phyloP scores from a whole-genome alignment of 1,140 invertebrate genomes.

The Sminthurinus signatus region DNA sequence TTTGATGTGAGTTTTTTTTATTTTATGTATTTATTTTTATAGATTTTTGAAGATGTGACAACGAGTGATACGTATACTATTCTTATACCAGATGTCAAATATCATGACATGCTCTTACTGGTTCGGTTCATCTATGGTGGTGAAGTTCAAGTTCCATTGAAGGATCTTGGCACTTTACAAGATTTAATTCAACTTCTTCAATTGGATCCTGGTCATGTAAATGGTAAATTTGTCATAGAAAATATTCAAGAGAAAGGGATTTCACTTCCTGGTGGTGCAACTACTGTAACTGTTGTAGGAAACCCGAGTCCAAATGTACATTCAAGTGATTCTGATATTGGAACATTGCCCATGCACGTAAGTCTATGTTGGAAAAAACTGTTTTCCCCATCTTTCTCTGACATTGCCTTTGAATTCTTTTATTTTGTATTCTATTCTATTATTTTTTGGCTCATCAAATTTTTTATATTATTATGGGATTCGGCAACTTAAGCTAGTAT shows the following conservation, averaged over 20 bases:
- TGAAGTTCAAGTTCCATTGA: constrained; percentile 41
- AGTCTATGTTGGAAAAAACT: constrained; percentile 22
- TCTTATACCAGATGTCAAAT: constrained; percentile 39
- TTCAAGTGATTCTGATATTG: constrained; percentile 19
- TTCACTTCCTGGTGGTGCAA: constrained; percentile 15
- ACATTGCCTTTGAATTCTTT: neutral
- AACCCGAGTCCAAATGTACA: constrained; percentile 18
- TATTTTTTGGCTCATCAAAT: too few species aligned
- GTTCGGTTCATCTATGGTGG: constrained; percentile 42
- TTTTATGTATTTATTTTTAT: constrained; percentile 6
- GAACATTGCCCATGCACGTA: constrained; percentile 24
- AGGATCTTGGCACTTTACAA: constrained; percentile 39
- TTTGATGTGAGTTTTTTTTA: too few species aligned
- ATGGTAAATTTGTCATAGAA: constrained; percentile 41
- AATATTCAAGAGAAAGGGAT: constrained; percentile 36
- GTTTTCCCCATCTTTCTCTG: constrained; percentile 13
- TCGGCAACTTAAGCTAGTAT: too few species aligned
- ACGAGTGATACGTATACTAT: constrained; percentile 31
- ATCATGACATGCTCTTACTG: constrained; percentile 38
- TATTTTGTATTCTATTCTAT: too few species aligned
- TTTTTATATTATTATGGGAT: too few species aligned
- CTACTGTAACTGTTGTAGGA: constrained; percentile 16
- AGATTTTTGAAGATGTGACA: constrained; percentile 40
- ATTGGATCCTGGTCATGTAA: constrained; percentile 39
- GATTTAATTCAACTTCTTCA: constrained; percentile 41